Base-by-base conservation (phyloP, 2,888 invertebrate genomes). In the Parascotia fuliginaria region DNA sequence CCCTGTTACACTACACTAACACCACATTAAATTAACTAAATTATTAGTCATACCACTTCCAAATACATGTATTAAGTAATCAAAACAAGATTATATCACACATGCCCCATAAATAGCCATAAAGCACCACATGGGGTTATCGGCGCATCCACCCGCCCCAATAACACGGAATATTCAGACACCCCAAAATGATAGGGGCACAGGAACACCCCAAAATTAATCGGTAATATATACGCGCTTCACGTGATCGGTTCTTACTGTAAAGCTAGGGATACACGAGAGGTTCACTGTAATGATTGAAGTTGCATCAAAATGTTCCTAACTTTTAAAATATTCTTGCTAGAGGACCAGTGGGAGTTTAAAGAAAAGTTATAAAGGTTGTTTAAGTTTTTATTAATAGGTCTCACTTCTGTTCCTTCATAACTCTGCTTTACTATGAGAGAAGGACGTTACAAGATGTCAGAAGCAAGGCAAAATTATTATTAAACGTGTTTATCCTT, bases 211-310 rank as follows among this genome's bases (percentile, higher is more conserved):
- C 65, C 52, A 16, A 61, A 71, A 77, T 78, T 76, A 77, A 71
- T 66, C 43, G 31, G 60, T 62, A 51, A 71, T 78, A 72, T 70
- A 68, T 69, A 73, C 54, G 72, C 79, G 64, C 65, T 69, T 76
- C 79, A 79, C 78, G 72, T 63, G 68, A 75, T 72, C 68, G 65
- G 58, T 60, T 66, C 63, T 57, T 55, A 56, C 57, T 75, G 62
- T 69, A 33, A 56, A 29, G 65, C 31, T 39, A 12, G n/a, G 42
- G 32, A 2, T 41, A 63, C 58, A 66, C 47, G 56, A 55, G 55
- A 38, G 3, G 6, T 43, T 12, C 24, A 22, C 42, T 42, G 11
- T 40, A 41, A 34, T 34, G 34, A 39, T 12, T 27, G 4, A 39
- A 45, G 24, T 32, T 38, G 1, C 5, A 1, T 11, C 11, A 27